Conservation (phyloP, 2,797 vertebrate genomes). For the Enteromius radiatus region DNA sequence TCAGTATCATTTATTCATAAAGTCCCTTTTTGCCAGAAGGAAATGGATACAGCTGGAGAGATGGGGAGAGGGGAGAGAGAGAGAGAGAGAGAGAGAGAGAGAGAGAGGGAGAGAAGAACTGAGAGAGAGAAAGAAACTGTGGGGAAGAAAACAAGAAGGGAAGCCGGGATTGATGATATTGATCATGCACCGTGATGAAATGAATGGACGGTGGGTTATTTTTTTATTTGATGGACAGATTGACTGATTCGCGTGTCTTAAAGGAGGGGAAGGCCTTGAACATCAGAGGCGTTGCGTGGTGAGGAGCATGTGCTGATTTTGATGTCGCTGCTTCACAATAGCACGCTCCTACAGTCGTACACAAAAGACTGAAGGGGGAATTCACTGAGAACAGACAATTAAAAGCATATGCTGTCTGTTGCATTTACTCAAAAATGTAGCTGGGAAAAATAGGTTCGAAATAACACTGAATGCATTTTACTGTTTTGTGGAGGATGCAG, state of each 20-base stretch:
- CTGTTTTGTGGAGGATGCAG: background rate
- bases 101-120: slow-evolving; percentile 76
- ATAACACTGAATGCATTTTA: background rate
- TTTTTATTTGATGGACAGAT: slow-evolving; percentile 66
- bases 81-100: slow-evolving; percentile 70
- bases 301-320: slow-evolving; percentile 23
- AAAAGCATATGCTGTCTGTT: background rate
- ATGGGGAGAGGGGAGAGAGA: slow-evolving; percentile 73
- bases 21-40: slow-evolving; percentile 99
- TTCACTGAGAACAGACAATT: background rate
- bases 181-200: slow-evolving; percentile 98
- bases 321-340: background rate
- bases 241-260: slow-evolving; percentile 52
- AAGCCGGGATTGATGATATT: slow-evolving; percentile 95
- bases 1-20: slow-evolving; percentile 99
- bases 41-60: slow-evolving; percentile 99
- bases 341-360: background rate
- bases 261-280: slow-evolving; percentile 57
- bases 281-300: slow-evolving; percentile 39
- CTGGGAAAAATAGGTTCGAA: background rate
- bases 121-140: slow-evolving; percentile 69
- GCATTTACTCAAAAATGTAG: background rate
- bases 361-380: background rate
- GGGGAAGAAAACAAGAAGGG: slow-evolving; percentile 68
- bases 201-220: slow-evolving; percentile 73